Percentiles rank a stretch among this genome's conserved stretches.
These are phyloP conservation scores for Panonychus citri DNA, from an alignment of 1,140 invertebrate species.

Conservation along the genomic window DNA sequence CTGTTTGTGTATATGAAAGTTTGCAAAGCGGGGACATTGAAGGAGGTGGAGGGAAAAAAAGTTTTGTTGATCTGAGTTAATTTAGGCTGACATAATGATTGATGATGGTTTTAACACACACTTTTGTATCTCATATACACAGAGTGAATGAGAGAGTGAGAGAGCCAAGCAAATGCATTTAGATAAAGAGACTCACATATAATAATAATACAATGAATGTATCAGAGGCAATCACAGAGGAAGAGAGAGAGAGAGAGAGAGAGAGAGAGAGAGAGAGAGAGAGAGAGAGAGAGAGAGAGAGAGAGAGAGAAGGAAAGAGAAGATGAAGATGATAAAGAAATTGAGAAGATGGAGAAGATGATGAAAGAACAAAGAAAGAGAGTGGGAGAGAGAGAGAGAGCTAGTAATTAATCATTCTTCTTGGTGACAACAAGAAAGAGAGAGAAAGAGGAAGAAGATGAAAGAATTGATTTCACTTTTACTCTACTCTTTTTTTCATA, in stretches of 20 bases:
- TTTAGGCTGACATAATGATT: slow-evolving; percentile 13
- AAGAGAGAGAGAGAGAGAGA: neutral
- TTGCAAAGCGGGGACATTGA: too few relatives aligned
- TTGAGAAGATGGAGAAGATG: neutral
- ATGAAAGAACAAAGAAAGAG: neutral
- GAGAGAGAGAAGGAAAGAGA: neutral
- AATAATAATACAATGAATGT: too few relatives aligned
- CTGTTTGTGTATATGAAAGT: too few relatives aligned
- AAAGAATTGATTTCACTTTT: too few relatives aligned
- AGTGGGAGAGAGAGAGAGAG: neutral
- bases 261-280: neutral
- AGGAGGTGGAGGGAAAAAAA: neutral
- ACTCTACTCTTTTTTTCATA: too few relatives aligned
- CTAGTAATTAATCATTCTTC: neutral
- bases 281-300: slow-evolving; percentile 9
- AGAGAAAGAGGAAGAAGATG: neutral
- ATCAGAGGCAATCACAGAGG: neutral
- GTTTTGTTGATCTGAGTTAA: slow-evolving; percentile 13
- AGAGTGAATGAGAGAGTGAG: neutral
- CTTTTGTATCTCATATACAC: neutral
- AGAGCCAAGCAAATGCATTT: neutral
- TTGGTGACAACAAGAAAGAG: neutral
- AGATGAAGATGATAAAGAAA: neutral
- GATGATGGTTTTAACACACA: slow-evolving; percentile 9
- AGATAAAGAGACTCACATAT: neutral